These are phyloP conservation scores for Hozukius guyotensis DNA, from an alignment of 2,797 vertebrate genomes.

Conservation along the genomic window DNA sequence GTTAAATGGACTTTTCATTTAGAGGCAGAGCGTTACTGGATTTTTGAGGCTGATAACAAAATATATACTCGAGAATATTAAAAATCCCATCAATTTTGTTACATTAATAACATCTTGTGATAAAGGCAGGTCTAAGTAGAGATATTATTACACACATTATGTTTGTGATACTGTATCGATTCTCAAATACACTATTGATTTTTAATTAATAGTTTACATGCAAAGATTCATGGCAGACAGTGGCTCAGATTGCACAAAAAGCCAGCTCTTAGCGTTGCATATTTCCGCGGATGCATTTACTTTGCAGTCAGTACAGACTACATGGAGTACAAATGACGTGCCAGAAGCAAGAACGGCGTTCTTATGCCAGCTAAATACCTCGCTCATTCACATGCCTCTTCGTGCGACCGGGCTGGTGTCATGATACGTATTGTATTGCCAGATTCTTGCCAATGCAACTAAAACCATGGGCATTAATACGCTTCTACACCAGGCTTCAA, in stretches of 20 bases:
- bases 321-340: too few species aligned
- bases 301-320: too few species aligned
- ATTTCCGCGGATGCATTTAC: rapidly evolving
- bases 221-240: not conserved
- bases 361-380: too few species aligned
- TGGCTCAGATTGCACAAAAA: not conserved
- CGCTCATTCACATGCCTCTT: too few species aligned
- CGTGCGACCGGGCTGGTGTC: not conserved
- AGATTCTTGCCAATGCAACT: too few species aligned
- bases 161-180: not conserved
- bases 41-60: not conserved
- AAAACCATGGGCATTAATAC: too few species aligned
- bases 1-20: constrained; percentile 14
- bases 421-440: not conserved
- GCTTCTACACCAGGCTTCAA: not conserved
- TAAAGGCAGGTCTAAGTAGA: not conserved
- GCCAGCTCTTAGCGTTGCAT: too few species aligned
- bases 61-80: not conserved
- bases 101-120: not conserved
- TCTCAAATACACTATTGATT: too few species aligned
- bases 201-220: not conserved
- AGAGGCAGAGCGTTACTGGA: not conserved
- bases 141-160: not conserved
- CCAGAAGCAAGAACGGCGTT: too few species aligned
- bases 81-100: not conserved